Percentiles rank a stretch among this genome's conserved stretches.
phyloP scores from a whole-genome alignment of 2,113 vertebrate species.

The Heteronetta atricapilla region DNA sequence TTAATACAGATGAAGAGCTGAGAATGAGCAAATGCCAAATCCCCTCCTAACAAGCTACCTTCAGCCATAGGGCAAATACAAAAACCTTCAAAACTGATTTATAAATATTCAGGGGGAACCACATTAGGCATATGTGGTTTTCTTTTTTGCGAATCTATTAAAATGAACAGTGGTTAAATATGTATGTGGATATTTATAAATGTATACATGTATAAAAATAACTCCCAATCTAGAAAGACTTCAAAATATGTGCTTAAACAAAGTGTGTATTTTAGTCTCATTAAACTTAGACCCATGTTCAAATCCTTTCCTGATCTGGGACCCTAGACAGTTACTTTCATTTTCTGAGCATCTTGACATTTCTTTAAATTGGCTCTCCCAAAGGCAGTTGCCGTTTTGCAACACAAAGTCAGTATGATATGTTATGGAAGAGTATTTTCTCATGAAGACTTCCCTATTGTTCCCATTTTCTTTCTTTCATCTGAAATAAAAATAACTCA shows the following conservation, averaged over 20 bases:
- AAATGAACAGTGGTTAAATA: background rate
- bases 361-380: background rate
- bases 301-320: background rate
- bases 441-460: slow-evolving; percentile 39
- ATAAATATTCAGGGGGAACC: background rate
- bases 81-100: background rate
- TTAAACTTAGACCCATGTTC: background rate
- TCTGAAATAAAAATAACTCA: slow-evolving; percentile 60
- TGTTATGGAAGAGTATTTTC: slow-evolving; percentile 20
- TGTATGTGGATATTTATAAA: background rate
- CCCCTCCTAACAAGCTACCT: background rate
- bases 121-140: background rate
- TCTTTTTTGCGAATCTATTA: background rate
- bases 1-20: slow-evolving; percentile 40
- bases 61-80: background rate
- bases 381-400: slow-evolving; percentile 1
- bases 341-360: slow-evolving; percentile 2
- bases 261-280: background rate
- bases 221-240: background rate
- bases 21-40: slow-evolving; percentile 31
- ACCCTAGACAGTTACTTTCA: background rate
- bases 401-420: background rate
- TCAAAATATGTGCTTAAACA: background rate
- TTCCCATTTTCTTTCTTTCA: slow-evolving; percentile 32
- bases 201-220: background rate